A percentile compares a stretch with the other conserved stretches of the same genome.
phyloP scores from a whole-genome alignment of 2,797 vertebrate species.

The Cottoperca gobio region DNA sequence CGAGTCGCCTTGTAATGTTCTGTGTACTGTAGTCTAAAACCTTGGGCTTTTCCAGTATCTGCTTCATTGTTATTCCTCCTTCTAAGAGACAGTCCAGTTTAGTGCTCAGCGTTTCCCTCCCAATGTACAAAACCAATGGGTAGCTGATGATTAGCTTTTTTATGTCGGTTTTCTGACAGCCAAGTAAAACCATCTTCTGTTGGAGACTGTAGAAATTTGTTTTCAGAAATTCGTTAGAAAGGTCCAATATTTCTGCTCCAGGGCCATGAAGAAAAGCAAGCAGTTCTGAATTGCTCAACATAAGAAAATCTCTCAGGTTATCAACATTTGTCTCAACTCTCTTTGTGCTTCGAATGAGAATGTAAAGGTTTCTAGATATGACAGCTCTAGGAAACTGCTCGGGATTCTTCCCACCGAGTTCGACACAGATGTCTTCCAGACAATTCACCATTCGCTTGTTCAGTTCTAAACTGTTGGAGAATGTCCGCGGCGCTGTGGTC shows the following conservation, averaged over 20 bases:
- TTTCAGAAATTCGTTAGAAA: constrained; percentile 82
- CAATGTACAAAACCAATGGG: constrained; percentile 79
- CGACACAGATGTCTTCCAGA: constrained; percentile 75
- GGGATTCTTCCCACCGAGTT: constrained; percentile 76
- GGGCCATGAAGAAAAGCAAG: constrained; percentile 78
- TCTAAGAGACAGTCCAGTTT: constrained; percentile 86
- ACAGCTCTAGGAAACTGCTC: constrained; percentile 78
- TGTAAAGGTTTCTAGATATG: constrained; percentile 86
- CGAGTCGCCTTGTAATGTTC: constrained; percentile 79
- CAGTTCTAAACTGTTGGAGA: constrained; percentile 87
- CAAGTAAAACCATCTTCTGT: constrained; percentile 75
- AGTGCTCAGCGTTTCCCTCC: constrained; percentile 72
- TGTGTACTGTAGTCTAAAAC: constrained; percentile 82
- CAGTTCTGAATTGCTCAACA: constrained; percentile 74
- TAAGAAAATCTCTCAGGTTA: constrained; percentile 76
- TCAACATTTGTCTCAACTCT: constrained; percentile 81
- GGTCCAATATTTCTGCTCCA: constrained; percentile 82
- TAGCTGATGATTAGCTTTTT: constrained; percentile 75
- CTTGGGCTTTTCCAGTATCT: constrained; percentile 82
- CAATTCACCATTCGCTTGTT: constrained; percentile 85
- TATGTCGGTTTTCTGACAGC: constrained; percentile 69
- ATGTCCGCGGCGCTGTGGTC: constrained; percentile 83
- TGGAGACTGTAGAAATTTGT: constrained; percentile 79
- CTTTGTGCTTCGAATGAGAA: constrained; percentile 87
- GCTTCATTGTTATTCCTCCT: constrained; percentile 77